phyloP scores from a whole-genome alignment of 2,797 vertebrate genomes.

The Phoebastria nigripes region DNA sequence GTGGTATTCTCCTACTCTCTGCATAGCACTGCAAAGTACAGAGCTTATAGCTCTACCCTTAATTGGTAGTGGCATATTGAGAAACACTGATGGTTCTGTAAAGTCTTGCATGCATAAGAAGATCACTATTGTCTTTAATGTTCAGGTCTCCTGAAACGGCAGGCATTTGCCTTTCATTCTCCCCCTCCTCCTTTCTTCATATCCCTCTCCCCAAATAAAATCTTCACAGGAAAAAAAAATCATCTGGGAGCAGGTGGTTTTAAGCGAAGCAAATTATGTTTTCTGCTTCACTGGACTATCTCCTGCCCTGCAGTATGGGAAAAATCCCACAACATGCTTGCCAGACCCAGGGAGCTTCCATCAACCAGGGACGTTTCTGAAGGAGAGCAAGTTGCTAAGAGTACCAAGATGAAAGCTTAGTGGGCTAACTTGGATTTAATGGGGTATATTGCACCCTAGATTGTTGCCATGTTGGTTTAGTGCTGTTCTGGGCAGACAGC shows the following conservation, averaged over 20 bases:
- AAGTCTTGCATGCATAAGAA: neutral
- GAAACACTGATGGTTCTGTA: neutral
- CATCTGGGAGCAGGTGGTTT: neutral
- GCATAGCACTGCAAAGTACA: neutral
- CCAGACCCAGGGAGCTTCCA: neutral
- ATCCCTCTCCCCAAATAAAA: neutral
- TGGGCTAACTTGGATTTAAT: neutral
- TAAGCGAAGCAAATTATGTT: slow-evolving; percentile 41
- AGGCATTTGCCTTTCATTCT: neutral
- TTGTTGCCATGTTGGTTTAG: neutral
- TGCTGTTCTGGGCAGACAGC: neutral
- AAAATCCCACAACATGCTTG: neutral
- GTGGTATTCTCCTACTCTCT: neutral
- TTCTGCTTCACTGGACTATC: slow-evolving; percentile 27
- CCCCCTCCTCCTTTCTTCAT: neutral
- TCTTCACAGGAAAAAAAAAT: neutral
- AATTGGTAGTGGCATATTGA: neutral
- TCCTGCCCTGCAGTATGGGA: slow-evolving; percentile 12
- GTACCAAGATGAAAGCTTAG: neutral
- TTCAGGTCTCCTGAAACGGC: neutral
- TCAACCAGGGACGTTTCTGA: neutral
- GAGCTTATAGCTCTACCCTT: neutral
- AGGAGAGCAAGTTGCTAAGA: neutral
- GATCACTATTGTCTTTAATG: neutral
- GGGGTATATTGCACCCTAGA: neutral